A percentile compares a stretch with the other conserved stretches of the same genome.
Conservation (phyloP, 2,797 vertebrate genomes). For the Phaenicophaeus curvirostris region DNA sequence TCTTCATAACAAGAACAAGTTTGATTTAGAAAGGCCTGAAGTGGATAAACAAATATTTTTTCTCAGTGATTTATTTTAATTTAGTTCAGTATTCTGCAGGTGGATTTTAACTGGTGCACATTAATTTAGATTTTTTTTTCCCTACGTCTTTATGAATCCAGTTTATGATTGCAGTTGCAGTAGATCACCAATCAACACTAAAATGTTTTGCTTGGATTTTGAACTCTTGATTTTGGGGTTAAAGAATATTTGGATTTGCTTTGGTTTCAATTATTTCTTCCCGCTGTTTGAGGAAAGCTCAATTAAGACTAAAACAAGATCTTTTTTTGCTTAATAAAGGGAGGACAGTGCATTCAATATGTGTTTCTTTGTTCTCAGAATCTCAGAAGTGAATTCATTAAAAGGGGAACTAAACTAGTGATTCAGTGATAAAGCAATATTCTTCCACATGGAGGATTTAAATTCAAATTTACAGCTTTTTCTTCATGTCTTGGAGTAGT, state of each 20-base stretch:
- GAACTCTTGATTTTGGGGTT: background rate
- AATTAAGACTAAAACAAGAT: constrained; percentile 7
- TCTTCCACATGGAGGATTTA: background rate
- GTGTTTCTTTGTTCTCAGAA: constrained; percentile 11
- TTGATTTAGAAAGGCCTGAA: background rate
- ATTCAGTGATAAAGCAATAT: background rate
- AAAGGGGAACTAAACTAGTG: background rate
- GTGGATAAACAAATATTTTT: background rate
- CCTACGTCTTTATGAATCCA: background rate
- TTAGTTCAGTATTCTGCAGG: background rate
- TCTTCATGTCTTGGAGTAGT: background rate
- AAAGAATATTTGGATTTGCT: background rate
- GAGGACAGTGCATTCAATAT: background rate
- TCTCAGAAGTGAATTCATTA: constrained; percentile 24
- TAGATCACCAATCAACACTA: background rate
- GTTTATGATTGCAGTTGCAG: background rate
- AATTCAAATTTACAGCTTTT: background rate
- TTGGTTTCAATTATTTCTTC: constrained; percentile 12
- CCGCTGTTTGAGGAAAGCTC: background rate
- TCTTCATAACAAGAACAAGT: background rate
- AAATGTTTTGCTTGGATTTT: background rate
- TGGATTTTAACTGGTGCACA: background rate
- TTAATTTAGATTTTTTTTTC: background rate
- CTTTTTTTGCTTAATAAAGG: constrained; percentile 8
- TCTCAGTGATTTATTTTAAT: background rate